Conservation (phyloP, 2,888 invertebrate species). For the Pantelozetes paolii region DNA sequence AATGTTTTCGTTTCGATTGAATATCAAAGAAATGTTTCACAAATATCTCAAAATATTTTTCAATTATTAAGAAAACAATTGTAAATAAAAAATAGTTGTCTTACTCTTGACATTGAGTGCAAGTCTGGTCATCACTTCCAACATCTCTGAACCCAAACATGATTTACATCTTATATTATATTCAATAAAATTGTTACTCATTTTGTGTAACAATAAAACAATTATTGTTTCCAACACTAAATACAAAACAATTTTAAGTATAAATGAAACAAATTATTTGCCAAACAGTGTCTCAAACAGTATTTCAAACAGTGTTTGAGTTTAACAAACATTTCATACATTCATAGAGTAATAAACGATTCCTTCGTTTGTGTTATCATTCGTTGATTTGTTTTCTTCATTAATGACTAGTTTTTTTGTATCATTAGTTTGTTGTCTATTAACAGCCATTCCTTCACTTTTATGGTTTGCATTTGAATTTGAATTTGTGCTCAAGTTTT, state of each 20-base stretch:
- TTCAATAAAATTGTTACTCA: background rate
- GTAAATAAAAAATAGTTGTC: too few relatives aligned
- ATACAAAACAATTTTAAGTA: background rate
- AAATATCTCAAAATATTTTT: too few relatives aligned
- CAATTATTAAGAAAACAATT: too few relatives aligned
- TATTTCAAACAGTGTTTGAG: background rate
- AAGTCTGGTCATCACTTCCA: too few relatives aligned
- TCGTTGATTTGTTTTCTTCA: conserved; percentile 4
- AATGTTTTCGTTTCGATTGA: background rate
- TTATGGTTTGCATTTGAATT: background rate
- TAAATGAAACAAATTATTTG: background rate
- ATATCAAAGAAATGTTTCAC: too few relatives aligned
- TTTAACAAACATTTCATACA: conserved; percentile 42
- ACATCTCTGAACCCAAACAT: background rate
- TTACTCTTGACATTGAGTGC: too few relatives aligned
- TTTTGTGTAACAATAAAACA: background rate
- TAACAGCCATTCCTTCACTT: background rate
- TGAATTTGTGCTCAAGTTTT: conserved; percentile 4
- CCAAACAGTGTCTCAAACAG: too few relatives aligned
- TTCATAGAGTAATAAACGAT: conserved; percentile 47
- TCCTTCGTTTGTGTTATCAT: conserved; percentile 44
- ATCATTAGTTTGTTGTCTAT: conserved; percentile 21
- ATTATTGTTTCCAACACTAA: background rate
- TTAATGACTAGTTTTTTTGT: conserved; percentile 30
- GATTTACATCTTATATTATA: background rate